Conservation (phyloP, 2,888 invertebrate genomes). For the Bruchidius siliquastri region DNA sequence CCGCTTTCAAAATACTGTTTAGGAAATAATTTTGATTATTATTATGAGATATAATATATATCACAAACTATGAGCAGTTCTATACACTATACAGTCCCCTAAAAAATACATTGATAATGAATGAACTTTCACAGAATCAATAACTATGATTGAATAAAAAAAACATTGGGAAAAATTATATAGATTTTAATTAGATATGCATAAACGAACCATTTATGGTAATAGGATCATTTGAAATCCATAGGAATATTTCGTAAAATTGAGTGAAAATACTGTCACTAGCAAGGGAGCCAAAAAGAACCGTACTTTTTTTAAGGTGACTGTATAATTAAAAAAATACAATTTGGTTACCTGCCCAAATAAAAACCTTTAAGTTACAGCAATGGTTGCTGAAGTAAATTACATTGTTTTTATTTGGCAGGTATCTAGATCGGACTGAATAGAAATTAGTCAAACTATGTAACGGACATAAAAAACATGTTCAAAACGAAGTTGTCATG, state of each 20-base stretch:
- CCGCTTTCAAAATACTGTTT: constrained; percentile 2
- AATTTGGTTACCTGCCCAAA: neutral
- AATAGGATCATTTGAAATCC: too few relatives aligned
- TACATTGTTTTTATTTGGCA: neutral
- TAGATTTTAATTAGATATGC: too few relatives aligned
- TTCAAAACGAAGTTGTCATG: too few relatives aligned
- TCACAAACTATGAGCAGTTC: constrained; percentile 23
- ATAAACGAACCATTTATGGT: too few relatives aligned
- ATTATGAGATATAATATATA: constrained; percentile 17
- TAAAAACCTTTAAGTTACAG: neutral
- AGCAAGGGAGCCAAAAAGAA: too few relatives aligned
- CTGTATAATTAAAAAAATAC: constrained; percentile 8
- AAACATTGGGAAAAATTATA: constrained; percentile 1
- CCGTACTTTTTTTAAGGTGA: neutral
- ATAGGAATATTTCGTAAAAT: too few relatives aligned
- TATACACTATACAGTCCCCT: constrained; percentile 5
- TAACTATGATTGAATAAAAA: constrained; percentile 10
- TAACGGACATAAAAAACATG: too few relatives aligned
- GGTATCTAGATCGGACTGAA: neutral
- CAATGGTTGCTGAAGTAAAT: neutral
- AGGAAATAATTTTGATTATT: constrained; percentile 22
- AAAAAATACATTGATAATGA: too few relatives aligned
- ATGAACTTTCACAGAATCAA: too few relatives aligned
- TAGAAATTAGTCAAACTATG: neutral
- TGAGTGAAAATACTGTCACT: neutral